These are phyloP conservation scores for Brotula barbata DNA, from an alignment of 2,797 vertebrate species.

Conservation along the genomic window DNA sequence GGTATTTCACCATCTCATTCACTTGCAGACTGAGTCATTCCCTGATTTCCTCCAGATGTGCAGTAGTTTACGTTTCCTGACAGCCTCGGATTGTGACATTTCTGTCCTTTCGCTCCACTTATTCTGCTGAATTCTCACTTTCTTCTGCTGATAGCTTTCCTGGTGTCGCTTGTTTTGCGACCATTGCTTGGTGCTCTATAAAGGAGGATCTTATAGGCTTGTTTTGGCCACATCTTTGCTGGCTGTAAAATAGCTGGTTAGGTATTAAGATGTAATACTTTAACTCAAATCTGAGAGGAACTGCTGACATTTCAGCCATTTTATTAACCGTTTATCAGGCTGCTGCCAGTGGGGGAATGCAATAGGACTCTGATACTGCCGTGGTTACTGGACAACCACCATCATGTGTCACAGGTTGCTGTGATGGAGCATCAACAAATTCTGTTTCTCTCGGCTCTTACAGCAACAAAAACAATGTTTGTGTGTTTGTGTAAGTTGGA, in stretches of 20 bases:
- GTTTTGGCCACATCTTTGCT: neutral
- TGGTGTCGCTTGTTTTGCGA: conserved; percentile 18
- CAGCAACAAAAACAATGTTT: no score
- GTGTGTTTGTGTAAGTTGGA: no score
- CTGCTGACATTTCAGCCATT: conserved; percentile 56
- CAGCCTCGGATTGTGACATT: conserved; percentile 72
- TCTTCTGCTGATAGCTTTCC: neutral
- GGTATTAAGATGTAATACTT: conserved; percentile 63
- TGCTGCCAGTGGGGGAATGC: conserved; percentile 24
- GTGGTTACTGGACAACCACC: conserved; percentile 55
- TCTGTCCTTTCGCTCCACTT: conserved; percentile 46
- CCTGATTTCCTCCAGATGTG: conserved; percentile 82
- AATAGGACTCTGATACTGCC: conserved; percentile 40
- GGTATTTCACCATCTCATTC: conserved; percentile 76
- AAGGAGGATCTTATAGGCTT: neutral
- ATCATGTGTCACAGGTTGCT: conserved; percentile 44
- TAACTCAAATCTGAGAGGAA: conserved; percentile 46
- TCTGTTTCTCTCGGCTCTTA: conserved; percentile 8
- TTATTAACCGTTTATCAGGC: conserved; percentile 69
- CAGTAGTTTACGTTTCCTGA: conserved; percentile 72
- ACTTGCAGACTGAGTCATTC: conserved; percentile 76
- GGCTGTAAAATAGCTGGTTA: neutral
- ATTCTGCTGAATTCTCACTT: conserved; percentile 65
- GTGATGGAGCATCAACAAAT: conserved; percentile 36
- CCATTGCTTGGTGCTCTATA: conserved; percentile 1